Evolutionary conservation across 2,888 invertebrate species (phyloP).

Genomic region (Antheraea assamensis): DNA sequence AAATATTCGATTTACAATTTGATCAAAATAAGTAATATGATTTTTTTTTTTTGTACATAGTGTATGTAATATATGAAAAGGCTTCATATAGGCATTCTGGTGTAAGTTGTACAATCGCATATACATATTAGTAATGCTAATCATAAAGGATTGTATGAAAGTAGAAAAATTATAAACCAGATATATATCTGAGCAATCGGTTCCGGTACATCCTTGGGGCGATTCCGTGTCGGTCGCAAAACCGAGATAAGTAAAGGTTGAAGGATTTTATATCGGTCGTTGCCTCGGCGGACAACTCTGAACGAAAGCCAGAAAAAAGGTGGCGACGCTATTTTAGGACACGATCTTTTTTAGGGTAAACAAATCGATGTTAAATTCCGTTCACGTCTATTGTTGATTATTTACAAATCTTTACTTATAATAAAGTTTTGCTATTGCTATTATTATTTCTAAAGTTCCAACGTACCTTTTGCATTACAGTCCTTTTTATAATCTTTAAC

Average conservation of each 20-base stretch:
- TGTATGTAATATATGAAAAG: too few relatives aligned
- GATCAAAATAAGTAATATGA: neutral
- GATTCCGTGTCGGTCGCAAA: slow-evolving; percentile 21
- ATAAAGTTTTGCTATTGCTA: neutral
- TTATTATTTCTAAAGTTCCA: neutral
- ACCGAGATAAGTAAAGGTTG: slow-evolving; percentile 29
- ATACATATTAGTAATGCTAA: neutral
- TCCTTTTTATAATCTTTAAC: neutral
- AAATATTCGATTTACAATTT: neutral
- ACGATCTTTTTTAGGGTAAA: slow-evolving; percentile 11
- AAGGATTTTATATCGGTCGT: slow-evolving; percentile 25
- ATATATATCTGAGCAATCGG: neutral
- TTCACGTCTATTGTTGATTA: neutral
- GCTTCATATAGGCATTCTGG: neutral
- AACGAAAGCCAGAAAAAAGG: slow-evolving; percentile 8
- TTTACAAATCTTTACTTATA: neutral
- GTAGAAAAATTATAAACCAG: neutral
- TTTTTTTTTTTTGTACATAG: neutral
- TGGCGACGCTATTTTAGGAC: slow-evolving; percentile 6
- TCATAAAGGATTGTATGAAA: neutral
- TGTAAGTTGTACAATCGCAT: neutral
- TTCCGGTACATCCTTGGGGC: slow-evolving; percentile 9
- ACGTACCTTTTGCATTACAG: neutral
- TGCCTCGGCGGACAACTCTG: slow-evolving; percentile 14
- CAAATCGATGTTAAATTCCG: neutral